Evolutionary conservation across 1,140 invertebrate genomes (phyloP), one percentile per base, ranked within the genome.

Genomic region (Drosophila pectinifera): DNA sequence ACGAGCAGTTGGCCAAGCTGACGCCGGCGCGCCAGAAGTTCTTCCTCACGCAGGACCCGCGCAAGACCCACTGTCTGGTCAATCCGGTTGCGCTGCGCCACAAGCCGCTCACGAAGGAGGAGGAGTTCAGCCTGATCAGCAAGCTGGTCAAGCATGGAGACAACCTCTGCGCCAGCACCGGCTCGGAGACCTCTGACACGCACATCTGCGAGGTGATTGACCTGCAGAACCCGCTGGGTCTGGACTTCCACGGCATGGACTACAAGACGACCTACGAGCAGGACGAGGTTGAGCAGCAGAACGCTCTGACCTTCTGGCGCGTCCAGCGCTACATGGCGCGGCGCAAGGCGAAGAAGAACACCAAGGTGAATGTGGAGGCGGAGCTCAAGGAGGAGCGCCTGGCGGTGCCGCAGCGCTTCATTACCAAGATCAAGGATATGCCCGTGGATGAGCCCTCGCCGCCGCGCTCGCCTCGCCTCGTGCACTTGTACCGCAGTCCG

Each of bases 241-340:
- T 92, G 28, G 91, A 92, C 36, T 91, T 91, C n/a, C 91, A 92
- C 36, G 91, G 91, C 39, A 72, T 91, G 63, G 91, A 92, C 62
- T 91, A 91, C 46, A 83, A 80, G 53, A 80, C 89, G 22, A 90
- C 81, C 0, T 92, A 88, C 39, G 74, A 91, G 38, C 77, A 74
- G 39, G 91, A 92, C 34, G 91, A 92, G 51, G 67, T 91, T 24
- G 85, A 92, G 22, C 57, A 79, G 24, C 86, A 91, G 38, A 91
- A 92, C 55, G 61, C 88, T 4, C 38, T 72, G 28, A 76, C 73
- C 18, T 92, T 91, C n/a, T 84, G 78, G 56, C 76, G 78, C 0
- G 70, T 92, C 0, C 45, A 73, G 6, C 83, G 91, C 10, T 83
- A 84, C 38, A 90, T 91, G 78, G 54, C 73, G 3, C 48, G 90